Conservation (phyloP, 2,113 vertebrate genomes). For the Coptodon rendalli region DNA sequence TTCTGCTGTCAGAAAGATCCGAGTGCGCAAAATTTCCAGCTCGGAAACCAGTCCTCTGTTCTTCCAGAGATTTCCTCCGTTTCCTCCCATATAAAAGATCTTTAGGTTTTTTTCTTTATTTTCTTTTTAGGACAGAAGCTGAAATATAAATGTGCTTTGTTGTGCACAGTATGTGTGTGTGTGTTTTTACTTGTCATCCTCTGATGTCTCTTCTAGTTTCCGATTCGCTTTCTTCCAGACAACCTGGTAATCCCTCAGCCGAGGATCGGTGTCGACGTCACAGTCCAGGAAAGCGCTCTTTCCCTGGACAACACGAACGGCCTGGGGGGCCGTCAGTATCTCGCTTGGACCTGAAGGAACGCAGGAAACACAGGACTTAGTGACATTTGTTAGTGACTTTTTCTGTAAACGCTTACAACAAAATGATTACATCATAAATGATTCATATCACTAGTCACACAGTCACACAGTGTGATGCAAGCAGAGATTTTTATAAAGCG, state of each 20-base stretch:
- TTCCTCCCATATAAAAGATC: neutral
- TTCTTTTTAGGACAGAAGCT: neutral
- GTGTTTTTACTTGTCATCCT: slow-evolving; percentile 67
- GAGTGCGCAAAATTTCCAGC: neutral
- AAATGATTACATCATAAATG: neutral
- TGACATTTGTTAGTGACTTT: neutral
- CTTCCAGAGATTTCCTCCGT: neutral
- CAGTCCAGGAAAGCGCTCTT: slow-evolving; percentile 64
- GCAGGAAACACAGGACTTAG: neutral
- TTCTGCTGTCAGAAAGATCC: neutral
- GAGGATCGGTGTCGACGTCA: slow-evolving; percentile 38
- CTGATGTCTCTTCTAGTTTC: slow-evolving; percentile 35
- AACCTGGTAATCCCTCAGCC: neutral
- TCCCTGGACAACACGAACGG: slow-evolving; percentile 44
- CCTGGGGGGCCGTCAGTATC: slow-evolving; percentile 58
- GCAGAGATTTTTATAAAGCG: neutral
- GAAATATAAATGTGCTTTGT: neutral
- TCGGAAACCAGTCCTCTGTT: neutral
- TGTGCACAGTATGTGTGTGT: neutral
- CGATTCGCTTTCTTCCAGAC: slow-evolving; percentile 57
- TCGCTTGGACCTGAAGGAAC: slow-evolving; percentile 66
- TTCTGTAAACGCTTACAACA: neutral
- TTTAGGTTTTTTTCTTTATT: neutral
- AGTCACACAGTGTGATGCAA: neutral
- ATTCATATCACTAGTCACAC: neutral